Base-by-base conservation (phyloP, 2,113 vertebrate genomes). In the Pandion haliaetus region DNA sequence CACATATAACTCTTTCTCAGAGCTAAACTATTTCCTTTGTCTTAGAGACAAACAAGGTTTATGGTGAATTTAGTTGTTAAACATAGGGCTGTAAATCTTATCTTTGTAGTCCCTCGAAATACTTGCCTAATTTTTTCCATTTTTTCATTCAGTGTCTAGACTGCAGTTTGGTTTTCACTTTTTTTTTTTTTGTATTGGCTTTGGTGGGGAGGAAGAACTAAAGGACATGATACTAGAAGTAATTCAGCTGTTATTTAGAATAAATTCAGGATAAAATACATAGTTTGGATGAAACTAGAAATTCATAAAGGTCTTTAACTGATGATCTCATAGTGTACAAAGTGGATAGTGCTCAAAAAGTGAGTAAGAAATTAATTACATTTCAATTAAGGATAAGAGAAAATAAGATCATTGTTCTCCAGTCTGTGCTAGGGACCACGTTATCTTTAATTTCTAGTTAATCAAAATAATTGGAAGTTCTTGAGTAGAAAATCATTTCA, bases 361-460 rank as follows among this genome's bases (percentile, higher is more conserved):
- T 24, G 15, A 81, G 9, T 45, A 87, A 34, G 31, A 73, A 84
- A 94, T 86, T 81, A 95, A 94, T 90, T 93, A 78, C 54, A 81
- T 81, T 95, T 92, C 45, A 71, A 26, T 74, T 65, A 88, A 91
- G 34, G 29, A 66, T 24, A 90, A 72, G 19, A 81, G 34, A 92
- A 96, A 95, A 80, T 47, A 76, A 76, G 36, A 87, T 67, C 31
- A 32, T 59, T 59, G 25, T 77, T 95, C 70, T 93, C 34, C 52
- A 65, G 28, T 28, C 65, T 87, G 28, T 72, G 23, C 49, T 86
- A 70, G 69, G 59, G 57, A 90, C n/a, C 23, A 74, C 31, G 45
- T 88, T 67, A 73, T 54, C 86, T 87, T 84, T 80, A 85, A 91
- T 95, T 95, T 82, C 70, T 80, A 91, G 50, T 86, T 92, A 92